Conservation (phyloP, 2,113 vertebrate genomes). For the Zapus hudsonius region DNA sequence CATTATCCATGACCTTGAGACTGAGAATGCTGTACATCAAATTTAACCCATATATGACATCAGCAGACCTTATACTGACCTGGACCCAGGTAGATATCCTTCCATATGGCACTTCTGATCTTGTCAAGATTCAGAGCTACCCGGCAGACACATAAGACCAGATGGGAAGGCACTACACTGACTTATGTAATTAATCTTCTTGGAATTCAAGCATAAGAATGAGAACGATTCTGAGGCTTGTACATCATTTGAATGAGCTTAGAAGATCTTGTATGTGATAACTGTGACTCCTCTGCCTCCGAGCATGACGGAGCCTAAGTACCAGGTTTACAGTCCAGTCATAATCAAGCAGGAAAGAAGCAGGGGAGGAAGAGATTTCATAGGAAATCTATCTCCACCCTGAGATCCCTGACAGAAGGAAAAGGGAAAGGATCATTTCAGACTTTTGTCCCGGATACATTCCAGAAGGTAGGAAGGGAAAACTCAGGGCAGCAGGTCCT, state of each 20-base stretch:
- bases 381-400: constrained; percentile 1
- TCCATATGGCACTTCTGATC: constrained; percentile 69
- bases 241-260: constrained; percentile 34
- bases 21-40: constrained; percentile 49
- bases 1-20: constrained; percentile 64
- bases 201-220: constrained; percentile 67
- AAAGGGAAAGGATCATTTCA: neutral
- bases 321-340: neutral
- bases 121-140: constrained; percentile 69
- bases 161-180: constrained; percentile 57
- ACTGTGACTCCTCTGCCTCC: neutral
- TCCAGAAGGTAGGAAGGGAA: neutral
- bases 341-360: constrained; percentile 24
- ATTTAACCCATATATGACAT: constrained; percentile 55
- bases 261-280: constrained; percentile 33
- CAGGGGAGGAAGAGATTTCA: neutral
- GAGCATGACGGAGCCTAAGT: neutral
- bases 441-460: neutral
- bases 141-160: constrained; percentile 60
- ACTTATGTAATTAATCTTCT: constrained; percentile 74
- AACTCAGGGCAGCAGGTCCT: no score
- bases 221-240: neutral
- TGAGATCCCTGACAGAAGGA: neutral
- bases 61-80: constrained; percentile 64
- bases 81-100: constrained; percentile 46